Percentiles rank a stretch among this genome's conserved stretches.
Evolutionary conservation across 2,797 vertebrate genomes (phyloP).

Genomic region (Epinephelus awoara): DNA sequence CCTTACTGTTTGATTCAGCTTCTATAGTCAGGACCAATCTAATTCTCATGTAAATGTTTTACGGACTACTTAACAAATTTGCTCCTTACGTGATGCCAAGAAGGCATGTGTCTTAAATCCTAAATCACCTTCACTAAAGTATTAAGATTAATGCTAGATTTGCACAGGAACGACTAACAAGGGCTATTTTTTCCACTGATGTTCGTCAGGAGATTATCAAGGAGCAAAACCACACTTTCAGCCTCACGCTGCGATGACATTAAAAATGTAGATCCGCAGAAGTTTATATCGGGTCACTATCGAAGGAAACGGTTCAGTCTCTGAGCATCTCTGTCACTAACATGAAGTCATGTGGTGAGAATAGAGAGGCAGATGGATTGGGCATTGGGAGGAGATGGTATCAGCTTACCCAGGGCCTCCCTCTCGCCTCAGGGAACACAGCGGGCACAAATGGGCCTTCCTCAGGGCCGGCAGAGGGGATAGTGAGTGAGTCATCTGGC

Average conservation of each 20-base stretch:
- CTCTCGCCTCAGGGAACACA: conserved; percentile 63
- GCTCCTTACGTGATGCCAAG: not conserved
- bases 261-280: not conserved
- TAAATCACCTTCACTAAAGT: not conserved
- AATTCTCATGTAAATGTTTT: conserved; percentile 35
- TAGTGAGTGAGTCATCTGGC: conserved; percentile 71
- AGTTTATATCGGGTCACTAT: conserved; percentile 19
- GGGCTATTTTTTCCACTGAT: not conserved
- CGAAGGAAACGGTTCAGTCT: conserved; percentile 17
- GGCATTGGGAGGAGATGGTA: conserved; percentile 41
- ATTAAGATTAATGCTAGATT: conserved; percentile 13
- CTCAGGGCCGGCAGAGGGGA: conserved; percentile 42
- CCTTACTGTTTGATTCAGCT: conserved; percentile 5
- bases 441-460: conserved; percentile 62
- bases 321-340: conserved; percentile 31
- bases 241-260: not conserved
- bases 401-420: conserved; percentile 68
- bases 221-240: not conserved
- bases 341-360: conserved; percentile 44
- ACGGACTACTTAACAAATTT: not conserved
- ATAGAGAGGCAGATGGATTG: conserved; percentile 48
- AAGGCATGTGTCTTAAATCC: conserved; percentile 8
- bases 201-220: conserved; percentile 12
- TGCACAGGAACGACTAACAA: not conserved
- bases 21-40: not conserved